Evolutionary conservation across 2,797 vertebrate species (phyloP).

Genomic region (Lates japonicus): DNA sequence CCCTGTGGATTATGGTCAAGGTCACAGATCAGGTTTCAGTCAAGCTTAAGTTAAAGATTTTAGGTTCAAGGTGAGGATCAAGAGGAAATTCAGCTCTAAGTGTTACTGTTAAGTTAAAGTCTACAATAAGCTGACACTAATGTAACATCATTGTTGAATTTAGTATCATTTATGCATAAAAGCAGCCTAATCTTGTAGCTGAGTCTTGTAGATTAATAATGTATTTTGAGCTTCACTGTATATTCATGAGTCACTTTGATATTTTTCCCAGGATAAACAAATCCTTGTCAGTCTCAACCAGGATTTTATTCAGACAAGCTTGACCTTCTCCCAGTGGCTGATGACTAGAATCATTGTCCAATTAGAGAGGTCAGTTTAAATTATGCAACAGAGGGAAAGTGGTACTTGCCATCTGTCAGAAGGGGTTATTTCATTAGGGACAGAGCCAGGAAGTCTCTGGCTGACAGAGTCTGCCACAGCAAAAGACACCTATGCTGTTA

Average conservation of each 20-base stretch:
- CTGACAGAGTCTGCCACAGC: constrained; percentile 31
- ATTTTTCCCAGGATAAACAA: constrained; percentile 57
- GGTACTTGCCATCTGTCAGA: constrained; percentile 75
- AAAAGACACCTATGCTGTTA: constrained; percentile 32
- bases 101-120: not conserved
- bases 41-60: constrained; percentile 51
- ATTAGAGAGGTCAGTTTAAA: constrained; percentile 80
- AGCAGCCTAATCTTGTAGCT: not conserved
- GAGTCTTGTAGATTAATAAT: constrained; percentile 38
- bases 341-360: constrained; percentile 79
- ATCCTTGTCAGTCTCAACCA: constrained; percentile 37
- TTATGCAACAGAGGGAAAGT: constrained; percentile 73
- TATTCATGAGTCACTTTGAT: constrained; percentile 49
- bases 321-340: constrained; percentile 73
- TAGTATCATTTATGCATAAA: constrained; percentile 27
- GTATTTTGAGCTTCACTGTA: constrained; percentile 19
- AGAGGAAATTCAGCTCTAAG: not conserved
- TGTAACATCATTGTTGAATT: constrained; percentile 17
- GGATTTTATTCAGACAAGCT: constrained; percentile 63
- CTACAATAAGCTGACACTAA: constrained; percentile 33
- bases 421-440: constrained; percentile 72
- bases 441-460: constrained; percentile 35
- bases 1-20: constrained; percentile 56
- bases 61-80: constrained; percentile 37
- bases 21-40: constrained; percentile 37